Evolutionary conservation across 2,888 invertebrate genomes (phyloP), one percentile per base, ranked within the genome.

Genomic region (Sympetrum striolatum): DNA sequence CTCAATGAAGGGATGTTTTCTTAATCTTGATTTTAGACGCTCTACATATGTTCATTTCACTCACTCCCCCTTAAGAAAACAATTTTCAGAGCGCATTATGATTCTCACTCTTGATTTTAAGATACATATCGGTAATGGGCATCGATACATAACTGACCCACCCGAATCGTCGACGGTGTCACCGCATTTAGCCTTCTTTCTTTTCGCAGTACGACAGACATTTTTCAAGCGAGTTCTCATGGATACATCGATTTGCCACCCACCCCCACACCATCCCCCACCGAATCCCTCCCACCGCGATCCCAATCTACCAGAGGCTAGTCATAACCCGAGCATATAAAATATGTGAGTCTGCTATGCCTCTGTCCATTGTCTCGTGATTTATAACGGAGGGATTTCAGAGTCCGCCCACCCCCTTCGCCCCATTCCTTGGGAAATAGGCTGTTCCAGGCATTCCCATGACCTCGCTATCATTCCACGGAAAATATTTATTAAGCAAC

Each of bases 351-450:
- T 35, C 82, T 35, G 53, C 18, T 53, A 82, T n/a, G 12, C 86
- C 86, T 86, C 86, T 86, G 86, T 86, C 86, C 86, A 86, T 86
- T 86, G 86, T 86, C 86, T 86, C 86, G 60, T 86, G 86, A 86
- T 86, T 86, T 86, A 86, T 86, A 86, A 86, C 60, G 60, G 60
- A 35, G 64, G 37, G 86, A 60, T 18, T 37, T 35, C 60, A 58
- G 12, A 53, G 58, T 60, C 58, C 53, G 6, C n/a, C 82, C 44
- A 22, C 22, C 53, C 18, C 82, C 18, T 58, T 53, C 14, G 0
- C 86, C 8, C 48, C 60, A 15, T 25, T 86, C 86, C 60, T 60
- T 64, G 86, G 86, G 82, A 82, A 82, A 82, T 82, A 58, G 82
- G 60, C 58, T 86, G 64, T 86, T 60, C 82, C 35, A 58, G 82